Conservation (phyloP, 1,140 invertebrate species). For the Lasaia peninsularis region DNA sequence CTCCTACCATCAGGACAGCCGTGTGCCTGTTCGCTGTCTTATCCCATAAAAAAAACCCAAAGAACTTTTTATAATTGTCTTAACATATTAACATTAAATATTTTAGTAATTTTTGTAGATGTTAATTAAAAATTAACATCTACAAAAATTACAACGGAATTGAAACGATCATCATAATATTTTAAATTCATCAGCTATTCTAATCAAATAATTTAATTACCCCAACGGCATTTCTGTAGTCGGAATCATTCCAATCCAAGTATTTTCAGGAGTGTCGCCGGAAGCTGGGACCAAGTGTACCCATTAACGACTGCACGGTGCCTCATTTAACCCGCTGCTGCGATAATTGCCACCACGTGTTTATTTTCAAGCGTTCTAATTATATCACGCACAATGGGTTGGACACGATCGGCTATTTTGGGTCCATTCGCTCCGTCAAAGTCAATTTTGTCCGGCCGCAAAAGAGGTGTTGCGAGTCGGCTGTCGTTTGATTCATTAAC, state of each 20-base stretch:
- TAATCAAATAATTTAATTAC: not conserved
- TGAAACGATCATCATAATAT: too few species aligned
- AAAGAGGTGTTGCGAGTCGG: conserved; percentile 68
- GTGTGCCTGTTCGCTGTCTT: too few species aligned
- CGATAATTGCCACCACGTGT: conserved; percentile 76
- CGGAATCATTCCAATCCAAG: conserved; percentile 6
- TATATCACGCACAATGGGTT: conserved; percentile 74
- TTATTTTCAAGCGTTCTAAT: conserved; percentile 73
- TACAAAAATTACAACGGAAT: too few species aligned
- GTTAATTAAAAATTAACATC: too few species aligned
- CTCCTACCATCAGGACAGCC: too few species aligned
- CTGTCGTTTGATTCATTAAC: conserved; percentile 71
- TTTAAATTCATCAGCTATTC: not conserved
- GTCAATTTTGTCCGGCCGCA: conserved; percentile 65
- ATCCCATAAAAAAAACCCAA: too few species aligned
- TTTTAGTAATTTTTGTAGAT: too few species aligned
- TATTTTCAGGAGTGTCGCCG: conserved; percentile 32
- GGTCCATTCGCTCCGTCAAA: conserved; percentile 66
- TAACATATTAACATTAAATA: too few species aligned
- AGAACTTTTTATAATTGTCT: too few species aligned
- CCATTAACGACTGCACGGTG: conserved; percentile 71
- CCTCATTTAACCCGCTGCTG: conserved; percentile 73
- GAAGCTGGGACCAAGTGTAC: conserved; percentile 55
- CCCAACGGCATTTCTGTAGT: too few species aligned
- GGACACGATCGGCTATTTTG: conserved; percentile 73